Evolutionary conservation across 2,797 vertebrate species (phyloP), one percentile per base, ranked within the genome.

Genomic region (Percopsis omiscomaycus): DNA sequence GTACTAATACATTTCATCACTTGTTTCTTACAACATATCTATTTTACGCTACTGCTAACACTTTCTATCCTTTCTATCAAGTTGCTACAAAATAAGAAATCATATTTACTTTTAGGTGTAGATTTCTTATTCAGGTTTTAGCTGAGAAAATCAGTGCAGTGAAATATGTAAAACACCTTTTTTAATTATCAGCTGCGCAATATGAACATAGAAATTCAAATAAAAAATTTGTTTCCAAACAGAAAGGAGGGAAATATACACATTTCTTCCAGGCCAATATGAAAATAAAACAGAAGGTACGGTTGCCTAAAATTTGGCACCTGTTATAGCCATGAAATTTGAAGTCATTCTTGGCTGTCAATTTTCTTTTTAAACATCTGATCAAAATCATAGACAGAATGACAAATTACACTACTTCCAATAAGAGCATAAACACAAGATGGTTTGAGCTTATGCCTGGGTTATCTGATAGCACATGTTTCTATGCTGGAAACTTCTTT

Each of bases 141-240:
- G 37, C 22, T 22, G 22, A 22, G 22, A 22, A 22, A 22, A 22
- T 22, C 22, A 22, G 22, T 22, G 22, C 22, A 22, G 22, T 22
- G 22, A 22, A 22, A 22, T 22, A 22, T 22, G 22, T 22, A 3
- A 52, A 52, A 3, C 16, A 28, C 12, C 9, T 52, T 11, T 6
- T 52, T 50, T 50, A 50, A 16, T 42, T 6, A 8, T 6, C 37
- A 42, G 9, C 37, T 5, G 37, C 37, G 2, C 37, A 42, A 9
- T 42, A 42, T 42, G 10, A 28, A 6, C 3, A 15, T 5, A 9
- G n/a, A 3, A 15, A 52, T 22, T 69, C 2, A 66, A 66, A 80
- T 71, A 53, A 45, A 74, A 52, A 59, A 64, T 66, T 65, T 71
- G 63, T 79, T 79, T 45, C 29, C 13, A 68, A 46, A 60, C 53